Conservation (phyloP, 2,888 invertebrate genomes). For the Clunio marinus region DNA sequence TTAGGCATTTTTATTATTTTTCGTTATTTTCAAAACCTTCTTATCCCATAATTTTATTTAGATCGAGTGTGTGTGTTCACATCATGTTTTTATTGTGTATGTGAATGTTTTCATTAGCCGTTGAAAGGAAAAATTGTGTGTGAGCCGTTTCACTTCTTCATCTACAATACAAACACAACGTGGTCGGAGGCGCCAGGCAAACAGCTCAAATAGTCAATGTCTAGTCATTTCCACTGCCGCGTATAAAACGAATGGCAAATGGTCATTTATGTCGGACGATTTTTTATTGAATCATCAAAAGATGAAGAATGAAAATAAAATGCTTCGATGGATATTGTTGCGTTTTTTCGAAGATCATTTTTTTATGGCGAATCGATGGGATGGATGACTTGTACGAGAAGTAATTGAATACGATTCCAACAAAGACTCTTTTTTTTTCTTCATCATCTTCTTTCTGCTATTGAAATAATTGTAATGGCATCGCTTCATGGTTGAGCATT, state of each 20-base stretch:
- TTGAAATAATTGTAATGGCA: neutral
- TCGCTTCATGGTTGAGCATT: neutral
- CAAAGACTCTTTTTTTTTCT: neutral
- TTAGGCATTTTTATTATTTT: neutral
- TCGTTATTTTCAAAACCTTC: neutral
- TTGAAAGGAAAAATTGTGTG: neutral
- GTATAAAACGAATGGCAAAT: slow-evolving; percentile 25
- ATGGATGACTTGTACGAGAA: too few species aligned
- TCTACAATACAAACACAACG: neutral
- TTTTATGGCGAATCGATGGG: neutral
- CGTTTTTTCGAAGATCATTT: neutral
- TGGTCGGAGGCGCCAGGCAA: slow-evolving; percentile 6
- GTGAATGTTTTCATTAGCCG: neutral
- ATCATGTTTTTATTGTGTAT: neutral
- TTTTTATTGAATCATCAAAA: slow-evolving; percentile 26
- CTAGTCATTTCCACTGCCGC: slow-evolving; percentile 21
- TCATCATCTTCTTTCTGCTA: too few species aligned
- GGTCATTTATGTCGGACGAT: slow-evolving; percentile 8
- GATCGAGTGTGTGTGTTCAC: neutral
- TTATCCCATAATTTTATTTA: neutral
- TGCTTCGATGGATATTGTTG: too few species aligned
- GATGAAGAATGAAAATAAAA: neutral
- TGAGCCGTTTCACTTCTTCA: slow-evolving; percentile 5
- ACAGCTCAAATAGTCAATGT: slow-evolving; percentile 21
- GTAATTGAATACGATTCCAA: neutral